Percentiles rank a stretch among this genome's conserved stretches.
phyloP scores from a whole-genome alignment of 2,113 vertebrate genomes.

The Garra rufa region DNA sequence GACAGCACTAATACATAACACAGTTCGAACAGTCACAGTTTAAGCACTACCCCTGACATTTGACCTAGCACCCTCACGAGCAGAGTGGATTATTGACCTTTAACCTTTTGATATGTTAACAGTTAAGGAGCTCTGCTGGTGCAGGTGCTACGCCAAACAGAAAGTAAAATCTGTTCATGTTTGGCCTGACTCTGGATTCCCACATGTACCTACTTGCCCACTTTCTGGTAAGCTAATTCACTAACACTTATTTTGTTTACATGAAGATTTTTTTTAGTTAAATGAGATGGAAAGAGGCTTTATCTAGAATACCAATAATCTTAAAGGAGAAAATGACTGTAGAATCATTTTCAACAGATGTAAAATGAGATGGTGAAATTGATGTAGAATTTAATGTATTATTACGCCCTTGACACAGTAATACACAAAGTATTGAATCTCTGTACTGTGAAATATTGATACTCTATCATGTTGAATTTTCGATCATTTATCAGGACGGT shows the following conservation, averaged over 20 bases:
- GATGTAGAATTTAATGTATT: background rate
- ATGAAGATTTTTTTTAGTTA: background rate
- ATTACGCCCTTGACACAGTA: background rate
- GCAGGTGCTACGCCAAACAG: constrained; percentile 81
- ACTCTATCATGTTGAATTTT: constrained; percentile 26
- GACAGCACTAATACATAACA: background rate
- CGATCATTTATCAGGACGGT: constrained; percentile 59
- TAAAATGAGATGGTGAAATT: background rate
- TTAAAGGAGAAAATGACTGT: background rate
- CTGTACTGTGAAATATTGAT: constrained; percentile 25
- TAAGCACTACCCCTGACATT: constrained; percentile 28
- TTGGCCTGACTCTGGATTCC: constrained; percentile 75
- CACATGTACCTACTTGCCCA: constrained; percentile 71
- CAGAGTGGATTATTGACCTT: constrained; percentile 79
- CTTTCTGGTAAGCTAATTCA: constrained; percentile 72
- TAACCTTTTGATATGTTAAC: constrained; percentile 80
- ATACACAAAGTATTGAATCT: background rate
- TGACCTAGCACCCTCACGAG: constrained; percentile 79
- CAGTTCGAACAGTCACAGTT: background rate
- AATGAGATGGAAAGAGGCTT: background rate
- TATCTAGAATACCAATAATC: background rate
- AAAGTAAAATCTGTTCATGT: constrained; percentile 75
- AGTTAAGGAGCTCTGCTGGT: constrained; percentile 82
- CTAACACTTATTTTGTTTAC: background rate
- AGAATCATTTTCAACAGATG: background rate